phyloP scores from a whole-genome alignment of 2,797 vertebrate species.

The Danio aesculapii region DNA sequence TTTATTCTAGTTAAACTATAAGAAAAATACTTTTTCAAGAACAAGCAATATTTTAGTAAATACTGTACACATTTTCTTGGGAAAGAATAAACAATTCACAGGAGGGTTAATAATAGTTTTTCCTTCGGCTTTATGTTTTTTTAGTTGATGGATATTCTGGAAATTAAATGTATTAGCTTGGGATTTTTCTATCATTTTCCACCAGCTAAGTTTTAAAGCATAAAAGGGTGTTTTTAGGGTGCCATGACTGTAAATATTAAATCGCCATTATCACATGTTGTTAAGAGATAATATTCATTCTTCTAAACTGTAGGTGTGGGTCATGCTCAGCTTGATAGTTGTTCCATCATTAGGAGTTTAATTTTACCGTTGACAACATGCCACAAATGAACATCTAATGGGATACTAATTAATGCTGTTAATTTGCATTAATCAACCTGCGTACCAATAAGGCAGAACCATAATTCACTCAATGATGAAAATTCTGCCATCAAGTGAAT shows the following conservation, averaged over 20 bases:
- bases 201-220: background rate
- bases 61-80: too few relatives aligned
- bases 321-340: background rate
- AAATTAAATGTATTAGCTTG: background rate
- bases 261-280: background rate
- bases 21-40: too few relatives aligned
- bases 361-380: slow-evolving; percentile 20
- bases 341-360: background rate
- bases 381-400: slow-evolving; percentile 36
- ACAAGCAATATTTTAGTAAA: too few relatives aligned
- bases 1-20: too few relatives aligned
- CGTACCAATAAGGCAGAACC: slow-evolving; percentile 30
- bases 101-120: too few relatives aligned
- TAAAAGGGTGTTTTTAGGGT: background rate
- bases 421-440: too few relatives aligned
- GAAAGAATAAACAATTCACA: too few relatives aligned
- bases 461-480: background rate
- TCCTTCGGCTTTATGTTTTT: too few relatives aligned
- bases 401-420: slow-evolving; percentile 17
- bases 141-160: background rate
- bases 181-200: background rate
- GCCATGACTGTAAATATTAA: background rate
- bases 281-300: background rate
- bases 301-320: background rate
- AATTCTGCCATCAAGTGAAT: background rate